Evolutionary conservation across 2,113 vertebrate species (phyloP).

Genomic region (Scomber colias): DNA sequence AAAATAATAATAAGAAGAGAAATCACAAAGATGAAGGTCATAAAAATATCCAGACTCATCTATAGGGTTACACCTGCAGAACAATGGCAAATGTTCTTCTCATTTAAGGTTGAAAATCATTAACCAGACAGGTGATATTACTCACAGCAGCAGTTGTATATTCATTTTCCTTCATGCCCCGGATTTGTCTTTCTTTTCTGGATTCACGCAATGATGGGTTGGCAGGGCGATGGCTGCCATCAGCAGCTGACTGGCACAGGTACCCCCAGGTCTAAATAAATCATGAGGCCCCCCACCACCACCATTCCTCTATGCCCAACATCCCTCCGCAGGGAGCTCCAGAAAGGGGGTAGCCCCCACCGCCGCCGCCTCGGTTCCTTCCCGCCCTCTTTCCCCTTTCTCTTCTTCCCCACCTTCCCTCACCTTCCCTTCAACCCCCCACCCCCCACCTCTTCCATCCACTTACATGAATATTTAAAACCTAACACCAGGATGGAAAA

Average conservation of each 20-base stretch:
- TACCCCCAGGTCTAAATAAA: slow-evolving; percentile 82
- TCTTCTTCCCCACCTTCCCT: slow-evolving; percentile 52
- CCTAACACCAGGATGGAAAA: slow-evolving; percentile 70
- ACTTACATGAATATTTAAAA: slow-evolving; percentile 83
- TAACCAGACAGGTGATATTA: slow-evolving; percentile 56
- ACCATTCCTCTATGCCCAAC: slow-evolving; percentile 58
- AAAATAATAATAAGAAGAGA: background rate
- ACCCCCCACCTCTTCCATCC: slow-evolving; percentile 67
- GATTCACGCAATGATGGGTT: slow-evolving; percentile 38
- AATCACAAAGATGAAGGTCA: slow-evolving; percentile 12
- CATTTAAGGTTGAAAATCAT: slow-evolving; percentile 50
- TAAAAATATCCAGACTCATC: slow-evolving; percentile 23
- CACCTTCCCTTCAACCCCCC: slow-evolving; percentile 26
- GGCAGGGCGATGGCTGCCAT: slow-evolving; percentile 69
- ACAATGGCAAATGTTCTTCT: slow-evolving; percentile 45
- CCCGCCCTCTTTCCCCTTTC: slow-evolving; percentile 58
- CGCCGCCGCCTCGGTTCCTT: slow-evolving; percentile 26
- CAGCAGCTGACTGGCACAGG: slow-evolving; percentile 74
- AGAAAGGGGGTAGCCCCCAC: slow-evolving; percentile 60
- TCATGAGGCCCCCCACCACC: slow-evolving; percentile 68
- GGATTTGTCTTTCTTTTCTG: slow-evolving; percentile 47
- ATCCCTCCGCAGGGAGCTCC: slow-evolving; percentile 71
- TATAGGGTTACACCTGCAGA: background rate
- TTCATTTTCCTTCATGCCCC: slow-evolving; percentile 43
- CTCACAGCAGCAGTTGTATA: slow-evolving; percentile 34